Conservation (phyloP, 2,113 vertebrate species). For the Lepidothrix coronata region DNA sequence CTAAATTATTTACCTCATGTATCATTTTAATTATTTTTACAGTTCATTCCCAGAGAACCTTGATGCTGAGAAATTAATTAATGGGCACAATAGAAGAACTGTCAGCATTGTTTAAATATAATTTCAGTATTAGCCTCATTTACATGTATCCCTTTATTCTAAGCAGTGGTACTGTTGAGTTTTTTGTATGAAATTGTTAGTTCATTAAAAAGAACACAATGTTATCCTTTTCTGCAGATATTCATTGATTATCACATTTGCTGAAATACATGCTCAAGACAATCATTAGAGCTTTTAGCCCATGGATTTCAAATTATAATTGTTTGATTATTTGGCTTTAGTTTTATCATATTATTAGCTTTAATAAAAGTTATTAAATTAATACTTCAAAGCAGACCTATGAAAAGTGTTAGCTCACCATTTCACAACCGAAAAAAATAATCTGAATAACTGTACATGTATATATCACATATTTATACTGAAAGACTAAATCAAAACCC, state of each 20-base stretch:
- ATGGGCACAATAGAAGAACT: slow-evolving; percentile 74
- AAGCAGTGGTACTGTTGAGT: slow-evolving; percentile 65
- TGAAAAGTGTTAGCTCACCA: background rate
- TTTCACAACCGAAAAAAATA: background rate
- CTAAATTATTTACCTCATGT: slow-evolving; percentile 76
- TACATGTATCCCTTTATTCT: slow-evolving; percentile 65
- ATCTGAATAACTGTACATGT: background rate
- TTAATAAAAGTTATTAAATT: background rate
- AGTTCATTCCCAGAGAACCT: slow-evolving; percentile 74
- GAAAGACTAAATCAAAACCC: background rate
- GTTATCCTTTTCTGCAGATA: slow-evolving; percentile 62
- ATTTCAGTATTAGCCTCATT: slow-evolving; percentile 61
- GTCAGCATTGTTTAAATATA: slow-evolving; percentile 68
- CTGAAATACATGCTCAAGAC: slow-evolving; percentile 33
- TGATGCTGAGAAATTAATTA: slow-evolving; percentile 79
- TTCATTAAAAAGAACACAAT: slow-evolving; percentile 69
- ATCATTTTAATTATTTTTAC: slow-evolving; percentile 82
- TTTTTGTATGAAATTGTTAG: slow-evolving; percentile 63
- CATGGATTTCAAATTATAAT: background rate
- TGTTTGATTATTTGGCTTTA: background rate
- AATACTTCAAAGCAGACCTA: background rate
- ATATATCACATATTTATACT: background rate
- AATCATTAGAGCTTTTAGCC: slow-evolving; percentile 19
- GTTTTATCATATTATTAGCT: background rate
- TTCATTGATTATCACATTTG: slow-evolving; percentile 52